Evolutionary conservation across 2,113 vertebrate species (phyloP).

Genomic region (Aythya baeri): DNA sequence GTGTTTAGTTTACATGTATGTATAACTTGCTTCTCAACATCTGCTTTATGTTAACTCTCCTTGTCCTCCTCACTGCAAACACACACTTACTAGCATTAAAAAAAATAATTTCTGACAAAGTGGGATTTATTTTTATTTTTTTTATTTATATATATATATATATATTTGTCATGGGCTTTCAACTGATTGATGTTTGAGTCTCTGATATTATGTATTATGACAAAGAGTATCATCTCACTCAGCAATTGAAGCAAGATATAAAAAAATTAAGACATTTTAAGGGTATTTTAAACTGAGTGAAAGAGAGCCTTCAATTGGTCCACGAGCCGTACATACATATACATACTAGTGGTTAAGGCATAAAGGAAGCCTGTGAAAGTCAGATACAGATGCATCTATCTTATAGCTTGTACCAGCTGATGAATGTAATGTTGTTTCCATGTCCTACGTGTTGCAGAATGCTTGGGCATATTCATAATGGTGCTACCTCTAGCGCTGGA

Average conservation of each 20-base stretch:
- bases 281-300: no score
- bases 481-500: background rate
- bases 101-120: background rate
- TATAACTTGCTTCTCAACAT: background rate
- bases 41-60: constrained; percentile 40
- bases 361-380: no score
- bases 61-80: background rate
- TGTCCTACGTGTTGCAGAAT: background rate
- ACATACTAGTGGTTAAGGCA: no score
- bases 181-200: background rate
- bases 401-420: background rate
- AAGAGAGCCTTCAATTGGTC: no score
- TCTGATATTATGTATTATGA: background rate
- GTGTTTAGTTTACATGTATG: background rate
- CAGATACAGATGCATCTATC: no score
- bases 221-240: background rate
- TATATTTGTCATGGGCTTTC: background rate
- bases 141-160: no score
- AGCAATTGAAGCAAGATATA: background rate
- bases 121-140: background rate
- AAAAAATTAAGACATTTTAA: background rate
- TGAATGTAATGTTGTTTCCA: background rate
- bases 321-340: no score
- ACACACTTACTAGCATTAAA: background rate
- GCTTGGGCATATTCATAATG: background rate